Conservation (phyloP, 2,888 invertebrate species). For the Mesochorus sp. region DNA sequence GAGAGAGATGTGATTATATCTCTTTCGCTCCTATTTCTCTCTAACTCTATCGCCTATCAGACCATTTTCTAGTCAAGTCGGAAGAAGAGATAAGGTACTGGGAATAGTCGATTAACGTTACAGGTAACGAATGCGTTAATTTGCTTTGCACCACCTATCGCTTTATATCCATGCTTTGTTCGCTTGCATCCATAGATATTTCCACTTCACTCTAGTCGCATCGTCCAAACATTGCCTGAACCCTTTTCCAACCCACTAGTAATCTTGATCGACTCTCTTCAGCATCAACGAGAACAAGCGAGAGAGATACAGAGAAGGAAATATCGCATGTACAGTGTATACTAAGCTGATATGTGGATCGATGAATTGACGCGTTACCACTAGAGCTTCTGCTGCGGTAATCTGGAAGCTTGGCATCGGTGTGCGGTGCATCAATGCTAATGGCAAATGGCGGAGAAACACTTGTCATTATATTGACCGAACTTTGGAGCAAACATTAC, state of each 20-base stretch:
- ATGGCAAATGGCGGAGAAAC: slow-evolving; percentile 18
- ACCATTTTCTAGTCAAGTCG: slow-evolving; percentile 39
- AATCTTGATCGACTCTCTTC: not conserved
- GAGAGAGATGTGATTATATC: slow-evolving; percentile 31
- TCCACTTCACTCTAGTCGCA: slow-evolving; percentile 2
- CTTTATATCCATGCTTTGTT: slow-evolving; percentile 26
- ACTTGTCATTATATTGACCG: slow-evolving; percentile 30
- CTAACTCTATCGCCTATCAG: slow-evolving; percentile 35
- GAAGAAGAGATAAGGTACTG: slow-evolving; percentile 52
- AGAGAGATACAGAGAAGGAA: not conserved
- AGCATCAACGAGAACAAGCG: not conserved
- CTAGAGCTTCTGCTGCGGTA: not conserved
- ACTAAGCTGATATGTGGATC: slow-evolving; percentile 23
- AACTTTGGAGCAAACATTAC: slow-evolving; percentile 9
- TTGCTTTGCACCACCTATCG: slow-evolving; percentile 22
- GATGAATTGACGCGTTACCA: slow-evolving; percentile 40
- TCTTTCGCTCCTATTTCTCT: slow-evolving; percentile 8
- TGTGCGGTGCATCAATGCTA: not conserved
- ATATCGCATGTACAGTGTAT: slow-evolving; percentile 5
- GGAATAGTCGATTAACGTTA: slow-evolving; percentile 52
- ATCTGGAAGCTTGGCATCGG: not conserved
- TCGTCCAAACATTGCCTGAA: not conserved
- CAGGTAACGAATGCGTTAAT: slow-evolving; percentile 52
- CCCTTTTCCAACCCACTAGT: not conserved
- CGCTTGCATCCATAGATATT: not conserved